Percentiles rank a stretch among this genome's conserved stretches.
Conservation (phyloP, 1,140 invertebrate genomes). For the Meloidogyne chitwoodi region DNA sequence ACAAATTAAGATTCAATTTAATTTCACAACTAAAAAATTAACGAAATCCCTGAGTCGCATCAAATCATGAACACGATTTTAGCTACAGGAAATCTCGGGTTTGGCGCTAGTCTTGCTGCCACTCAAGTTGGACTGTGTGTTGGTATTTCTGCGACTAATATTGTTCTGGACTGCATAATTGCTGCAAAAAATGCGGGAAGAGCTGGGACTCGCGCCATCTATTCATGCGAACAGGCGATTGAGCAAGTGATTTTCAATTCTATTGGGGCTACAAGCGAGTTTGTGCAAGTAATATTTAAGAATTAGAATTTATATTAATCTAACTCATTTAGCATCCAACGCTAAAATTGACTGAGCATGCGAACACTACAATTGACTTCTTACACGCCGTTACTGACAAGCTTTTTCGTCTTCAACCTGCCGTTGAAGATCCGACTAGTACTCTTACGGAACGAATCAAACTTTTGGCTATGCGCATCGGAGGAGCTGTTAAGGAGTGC, state of each 20-base stretch:
- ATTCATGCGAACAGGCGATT: constrained; percentile 11
- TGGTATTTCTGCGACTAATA: constrained; percentile 28
- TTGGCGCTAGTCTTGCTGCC: constrained; percentile 22
- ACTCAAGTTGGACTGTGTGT: constrained; percentile 27
- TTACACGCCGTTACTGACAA: constrained; percentile 30
- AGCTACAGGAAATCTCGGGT: constrained; percentile 14
- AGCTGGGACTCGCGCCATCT: not conserved
- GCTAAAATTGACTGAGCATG: constrained; percentile 27
- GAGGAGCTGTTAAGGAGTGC: constrained; percentile 1
- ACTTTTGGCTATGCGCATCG: constrained; percentile 24
- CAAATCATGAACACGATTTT: constrained; percentile 2
- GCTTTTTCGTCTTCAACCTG: constrained; percentile 9
- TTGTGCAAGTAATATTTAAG: constrained; percentile 23
- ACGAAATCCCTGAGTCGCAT: not conserved
- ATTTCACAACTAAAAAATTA: not conserved
- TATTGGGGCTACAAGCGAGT: constrained; percentile 18
- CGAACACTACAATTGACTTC: constrained; percentile 32
- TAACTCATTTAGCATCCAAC: constrained; percentile 19
- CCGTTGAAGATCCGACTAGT: constrained; percentile 17
- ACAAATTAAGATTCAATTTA: not conserved
- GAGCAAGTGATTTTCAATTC: constrained; percentile 22
- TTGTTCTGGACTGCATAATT: constrained; percentile 32
- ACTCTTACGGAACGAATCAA: constrained; percentile 19
- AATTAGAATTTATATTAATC: not conserved
- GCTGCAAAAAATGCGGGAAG: constrained; percentile 27